Evolutionary conservation across 2,113 vertebrate genomes (phyloP), one percentile per base, ranked within the genome.

Genomic region (Anguilla rostrata): DNA sequence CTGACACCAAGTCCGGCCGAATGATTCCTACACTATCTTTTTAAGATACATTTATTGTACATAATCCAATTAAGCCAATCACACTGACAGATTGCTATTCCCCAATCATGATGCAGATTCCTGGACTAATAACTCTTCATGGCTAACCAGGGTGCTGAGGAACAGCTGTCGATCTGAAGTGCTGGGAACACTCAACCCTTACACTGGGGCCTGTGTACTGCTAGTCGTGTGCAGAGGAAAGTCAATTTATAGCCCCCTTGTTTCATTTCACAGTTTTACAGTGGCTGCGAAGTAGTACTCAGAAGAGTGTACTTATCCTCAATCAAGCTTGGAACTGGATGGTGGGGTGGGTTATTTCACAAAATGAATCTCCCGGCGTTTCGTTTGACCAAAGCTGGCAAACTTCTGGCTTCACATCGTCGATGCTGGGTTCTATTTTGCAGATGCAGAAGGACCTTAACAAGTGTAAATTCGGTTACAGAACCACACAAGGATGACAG

Each of bases 31-130:
- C n/a, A 57, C 46, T 29, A 60, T 39, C 29, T 83, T 60, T 60
- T 57, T 57, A 3, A 2, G n/a, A 22, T 60, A 26, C 20, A 3
- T 0, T 71, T 84, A 84, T 43, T 84, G 57, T 80, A 41, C 9
- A 43, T 39, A 26, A 16, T 8, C 60, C 34, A 84, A 41, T 71
- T 29, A 40, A 84, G 40, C 4, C 57, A 11, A 34, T 40, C 29
- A 63, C 39, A 5, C 20, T 39, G 83, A 71, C 83, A 84, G 60
- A 84, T 84, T 83, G 82, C 63, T 71, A 84, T 66, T 84, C 7
- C 39, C 83, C 83, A 34, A 84, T 71, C 83, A 84, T 75, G 20
- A 26, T n/a, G 53, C 57, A 26, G 16, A 16, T 83, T 60, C 49
- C 14, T 34, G 34, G 26, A 49, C 29, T 83, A 16, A 57, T 83